Percentiles rank a stretch among this genome's conserved stretches.
Evolutionary conservation across 2,113 vertebrate genomes (phyloP).

Genomic region (Nibea coibor): DNA sequence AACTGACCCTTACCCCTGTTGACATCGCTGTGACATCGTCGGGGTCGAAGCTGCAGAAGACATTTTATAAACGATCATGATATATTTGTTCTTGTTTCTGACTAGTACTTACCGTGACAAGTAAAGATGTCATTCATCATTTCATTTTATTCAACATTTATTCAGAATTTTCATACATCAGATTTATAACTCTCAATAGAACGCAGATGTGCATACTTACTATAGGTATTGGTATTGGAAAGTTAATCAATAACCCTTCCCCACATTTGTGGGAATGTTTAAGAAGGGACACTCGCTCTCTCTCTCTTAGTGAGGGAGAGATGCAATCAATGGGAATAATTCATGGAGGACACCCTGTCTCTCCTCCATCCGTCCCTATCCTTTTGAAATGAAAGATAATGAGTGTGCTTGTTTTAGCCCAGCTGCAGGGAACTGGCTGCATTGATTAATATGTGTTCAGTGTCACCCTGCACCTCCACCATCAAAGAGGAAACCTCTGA

Average conservation of each 20-base stretch:
- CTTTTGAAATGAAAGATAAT: slow-evolving; percentile 78
- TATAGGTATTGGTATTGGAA: not conserved
- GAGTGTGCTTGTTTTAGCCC: slow-evolving; percentile 73
- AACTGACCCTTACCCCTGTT: not conserved
- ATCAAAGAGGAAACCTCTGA: slow-evolving; percentile 60
- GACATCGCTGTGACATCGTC: slow-evolving; percentile 2
- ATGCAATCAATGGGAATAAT: slow-evolving; percentile 78
- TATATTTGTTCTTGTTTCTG: not conserved
- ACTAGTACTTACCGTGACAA: not conserved
- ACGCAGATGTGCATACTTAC: not conserved
- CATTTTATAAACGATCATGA: not conserved
- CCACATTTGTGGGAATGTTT: slow-evolving; percentile 31
- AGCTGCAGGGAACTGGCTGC: slow-evolving; percentile 65
- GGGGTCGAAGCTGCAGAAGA: not conserved
- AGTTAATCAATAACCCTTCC: slow-evolving; percentile 30
- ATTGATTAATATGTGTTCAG: slow-evolving; percentile 76
- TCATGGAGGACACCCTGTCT: slow-evolving; percentile 66
- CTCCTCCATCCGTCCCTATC: slow-evolving; percentile 58
- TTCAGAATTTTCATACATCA: no score
- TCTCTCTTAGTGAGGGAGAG: slow-evolving; percentile 26
- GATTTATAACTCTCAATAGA: not conserved
- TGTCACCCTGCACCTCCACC: slow-evolving; percentile 49
- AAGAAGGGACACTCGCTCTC: slow-evolving; percentile 28
- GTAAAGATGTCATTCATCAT: not conserved
- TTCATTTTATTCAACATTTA: no score